Base-by-base conservation (phyloP, 2,888 invertebrate species). In the Stomorhina lunata region DNA sequence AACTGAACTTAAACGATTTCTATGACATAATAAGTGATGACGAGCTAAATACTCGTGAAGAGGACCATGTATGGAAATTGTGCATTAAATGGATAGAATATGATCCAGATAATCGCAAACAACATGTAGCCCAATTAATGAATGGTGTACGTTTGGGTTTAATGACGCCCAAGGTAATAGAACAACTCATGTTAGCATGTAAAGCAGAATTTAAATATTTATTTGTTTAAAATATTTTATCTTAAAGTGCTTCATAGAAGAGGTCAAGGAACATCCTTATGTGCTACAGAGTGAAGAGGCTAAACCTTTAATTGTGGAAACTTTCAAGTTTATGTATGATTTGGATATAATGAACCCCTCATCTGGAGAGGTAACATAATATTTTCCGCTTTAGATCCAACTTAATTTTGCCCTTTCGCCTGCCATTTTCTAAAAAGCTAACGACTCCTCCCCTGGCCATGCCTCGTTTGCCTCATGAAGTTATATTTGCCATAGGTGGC, bases 301-400 rank as follows among this genome's bases (percentile, higher is more conserved):
- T 85, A 94, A 96, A 15, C 97, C 97, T 0, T 94, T 98, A 84
- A 95, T 98, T 83, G 96, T 98, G 37, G 97, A 98, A 90, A 97
- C 98, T 0, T 92, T 98, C 43, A 96, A 96, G 89, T 98, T 98
- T 90, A 93, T 98, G 57, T 97, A 97, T 91, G 97, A 98, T 90
- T 92, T 98, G 88, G 97, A 98, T 92, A 96, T 97, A 94, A 96
- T 97, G 83, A 88, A 95, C 92, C 92, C 93, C 87, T 92, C 95
- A 88, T 95, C 96, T 84, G 95, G 95, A 6, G 96, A 96, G 92
- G 95, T 97, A 76, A 10, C 2, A 34, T 40, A 10, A 22, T 32
- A 9, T 32, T 22, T 29, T 37, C 15, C 48, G 37, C 45, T 76
- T 66, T 80, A 86, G 84, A 68, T 85, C 82, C 34, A 57, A 86